A percentile compares a stretch with the other conserved stretches of the same genome.
These are phyloP conservation scores for Pygocentrus nattereri DNA, from an alignment of 2,797 vertebrate species.

Conservation along the genomic window DNA sequence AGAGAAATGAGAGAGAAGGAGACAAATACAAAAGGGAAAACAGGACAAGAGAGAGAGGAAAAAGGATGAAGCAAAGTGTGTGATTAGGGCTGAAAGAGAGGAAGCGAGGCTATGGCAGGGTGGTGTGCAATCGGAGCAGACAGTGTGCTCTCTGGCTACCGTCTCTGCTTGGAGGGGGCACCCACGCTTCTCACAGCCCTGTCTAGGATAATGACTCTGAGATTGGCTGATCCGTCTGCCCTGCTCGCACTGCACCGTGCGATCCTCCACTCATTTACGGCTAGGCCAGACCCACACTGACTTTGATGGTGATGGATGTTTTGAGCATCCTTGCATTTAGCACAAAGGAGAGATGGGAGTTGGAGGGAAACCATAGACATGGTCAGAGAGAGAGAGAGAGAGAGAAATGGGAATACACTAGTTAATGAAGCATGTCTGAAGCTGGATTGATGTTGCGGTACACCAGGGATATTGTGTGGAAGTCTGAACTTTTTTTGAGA, in stretches of 20 bases:
- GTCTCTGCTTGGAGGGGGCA: conserved; percentile 17
- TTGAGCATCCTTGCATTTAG: conserved; percentile 44
- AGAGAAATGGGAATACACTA: conserved; percentile 24
- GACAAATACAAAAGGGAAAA: not conserved
- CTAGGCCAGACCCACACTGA: conserved; percentile 25
- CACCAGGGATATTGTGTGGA: not conserved
- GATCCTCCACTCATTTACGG: conserved; percentile 42
- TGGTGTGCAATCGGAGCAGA: conserved; percentile 1
- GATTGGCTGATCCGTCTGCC: conserved; percentile 51
- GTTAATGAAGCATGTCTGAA: conserved; percentile 36
- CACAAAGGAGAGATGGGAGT: conserved; percentile 40
- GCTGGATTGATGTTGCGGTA: conserved; percentile 38
- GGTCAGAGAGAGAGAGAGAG: conserved; percentile 23
- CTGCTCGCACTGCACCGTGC: conserved; percentile 30
- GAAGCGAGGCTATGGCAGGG: conserved; percentile 6
- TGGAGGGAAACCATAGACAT: not conserved
- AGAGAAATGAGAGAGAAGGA: not conserved
- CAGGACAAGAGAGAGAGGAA: not conserved
- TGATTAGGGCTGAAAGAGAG: not conserved
- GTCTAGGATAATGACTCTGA: conserved; percentile 54
- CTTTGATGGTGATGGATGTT: conserved; percentile 59
- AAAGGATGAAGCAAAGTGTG: conserved; percentile 1
- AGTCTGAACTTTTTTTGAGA: conserved; percentile 38
- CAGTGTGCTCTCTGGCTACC: not conserved
- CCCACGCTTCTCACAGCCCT: conserved; percentile 40